These are phyloP conservation scores for Crambe crambe DNA, from an alignment of 37 sponge, comb jelly and placozoan genomes.

Conservation along the genomic window DNA sequence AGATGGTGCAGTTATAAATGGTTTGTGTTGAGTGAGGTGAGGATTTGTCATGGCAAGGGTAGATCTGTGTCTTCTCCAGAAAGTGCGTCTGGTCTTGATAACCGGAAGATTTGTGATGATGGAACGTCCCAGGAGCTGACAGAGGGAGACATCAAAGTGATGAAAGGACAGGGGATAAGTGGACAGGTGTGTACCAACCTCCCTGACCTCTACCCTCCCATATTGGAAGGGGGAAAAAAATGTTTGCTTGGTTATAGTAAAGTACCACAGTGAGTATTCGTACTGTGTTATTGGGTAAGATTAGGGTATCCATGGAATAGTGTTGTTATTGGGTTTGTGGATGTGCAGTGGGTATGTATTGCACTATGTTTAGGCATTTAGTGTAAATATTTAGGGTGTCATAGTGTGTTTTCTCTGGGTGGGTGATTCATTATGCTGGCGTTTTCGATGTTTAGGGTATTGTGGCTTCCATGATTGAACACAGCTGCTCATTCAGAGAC, in stretches of 20 bases:
- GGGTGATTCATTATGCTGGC: not conserved
- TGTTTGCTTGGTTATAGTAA: too few species aligned
- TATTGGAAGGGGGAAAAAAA: too few species aligned
- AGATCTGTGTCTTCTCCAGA: too few species aligned
- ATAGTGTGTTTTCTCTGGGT: too few species aligned
- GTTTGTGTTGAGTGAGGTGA: not conserved
- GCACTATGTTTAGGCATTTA: too few species aligned
- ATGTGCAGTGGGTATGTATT: too few species aligned
- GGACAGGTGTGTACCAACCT: conserved; percentile 54
- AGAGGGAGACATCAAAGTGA: conserved; percentile 40
- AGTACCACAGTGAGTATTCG: too few species aligned
- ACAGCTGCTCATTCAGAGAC: conserved; percentile 72
- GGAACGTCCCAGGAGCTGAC: conserved; percentile 52
- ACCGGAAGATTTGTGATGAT: conserved; percentile 45
- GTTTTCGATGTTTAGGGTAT: conserved; percentile 39
- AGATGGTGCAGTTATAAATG: not conserved
- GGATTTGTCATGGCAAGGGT: too few species aligned
- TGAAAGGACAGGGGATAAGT: conserved; percentile 50
- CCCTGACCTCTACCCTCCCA: not conserved
- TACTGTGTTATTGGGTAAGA: too few species aligned
- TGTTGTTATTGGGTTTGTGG: too few species aligned
- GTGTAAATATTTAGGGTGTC: too few species aligned
- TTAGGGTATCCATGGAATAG: too few species aligned
- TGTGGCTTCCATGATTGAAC: conserved; percentile 66
- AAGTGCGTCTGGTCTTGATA: conserved; percentile 17